Base-by-base conservation (phyloP, 2,888 invertebrate species). In the Cacoxenus indagator region DNA sequence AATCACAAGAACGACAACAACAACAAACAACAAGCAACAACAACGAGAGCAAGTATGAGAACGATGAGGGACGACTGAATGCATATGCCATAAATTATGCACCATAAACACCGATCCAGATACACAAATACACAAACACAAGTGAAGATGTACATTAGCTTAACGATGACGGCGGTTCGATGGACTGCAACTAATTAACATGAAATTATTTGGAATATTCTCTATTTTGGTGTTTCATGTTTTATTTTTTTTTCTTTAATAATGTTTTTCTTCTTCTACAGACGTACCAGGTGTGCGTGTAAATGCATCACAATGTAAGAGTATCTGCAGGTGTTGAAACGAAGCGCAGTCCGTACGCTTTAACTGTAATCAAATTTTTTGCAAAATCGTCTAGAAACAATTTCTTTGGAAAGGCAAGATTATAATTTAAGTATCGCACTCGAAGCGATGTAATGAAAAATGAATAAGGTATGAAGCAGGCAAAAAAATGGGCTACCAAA, bases 151-250 rank as follows among this genome's bases (percentile, higher is more conserved):
- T 17, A 29, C 19, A 57, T 31, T n/a, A n/a, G n/a, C n/a, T n/a
- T n/a, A n/a, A n/a, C n/a, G n/a, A n/a, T n/a, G n/a, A n/a, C n/a
- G n/a, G n/a, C n/a, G n/a, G n/a, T n/a, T n/a, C n/a, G n/a, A n/a
- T n/a, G n/a, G 78, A 81, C 77, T 77, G 80, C 75, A 74, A 74
- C 80, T 81, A 80, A 81, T 80, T 80, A 80, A 79, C 75, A 73
- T 75, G 82, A 78, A 81, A 77, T 73, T 70, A 61, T 65, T 67
- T 67, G 48, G 66, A 61, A 72, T 24, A 29, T 48, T 57, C 29
- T 57, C 59, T 59, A 48, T 62, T 67, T 61, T 67, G 27, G n/a
- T n/a, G n/a, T n/a, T n/a, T n/a, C n/a, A n/a, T n/a, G n/a, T n/a
- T n/a, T n/a, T n/a, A n/a, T n/a, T n/a, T n/a, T n/a, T n/a, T n/a